Evolutionary conservation across 2,113 vertebrate species (phyloP).

Genomic region (Lichenostomus cassidix): DNA sequence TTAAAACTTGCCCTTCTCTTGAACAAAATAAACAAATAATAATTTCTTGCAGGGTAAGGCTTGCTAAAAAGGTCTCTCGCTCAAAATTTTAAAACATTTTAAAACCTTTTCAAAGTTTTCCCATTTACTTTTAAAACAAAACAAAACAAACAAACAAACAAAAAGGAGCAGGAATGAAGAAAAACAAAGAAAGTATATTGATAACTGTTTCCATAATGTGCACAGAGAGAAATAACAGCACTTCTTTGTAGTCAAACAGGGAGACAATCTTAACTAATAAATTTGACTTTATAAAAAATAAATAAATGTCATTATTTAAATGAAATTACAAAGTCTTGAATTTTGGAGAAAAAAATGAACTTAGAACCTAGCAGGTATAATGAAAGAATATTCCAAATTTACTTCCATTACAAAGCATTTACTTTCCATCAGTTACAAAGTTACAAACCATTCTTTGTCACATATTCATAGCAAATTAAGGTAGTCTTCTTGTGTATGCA

Average conservation of each 20-base stretch:
- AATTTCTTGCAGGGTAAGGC: not conserved
- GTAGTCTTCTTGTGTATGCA: not conserved
- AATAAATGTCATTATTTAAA: not conserved
- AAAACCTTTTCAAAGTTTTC: not conserved
- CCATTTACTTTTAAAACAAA: not conserved
- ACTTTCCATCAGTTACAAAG: not conserved
- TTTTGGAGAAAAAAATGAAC: not conserved
- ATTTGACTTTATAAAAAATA: not conserved
- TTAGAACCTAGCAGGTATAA: not conserved
- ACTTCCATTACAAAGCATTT: not conserved
- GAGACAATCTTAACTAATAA: not conserved
- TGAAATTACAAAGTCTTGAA: not conserved
- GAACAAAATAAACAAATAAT: not conserved
- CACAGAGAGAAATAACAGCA: not conserved
- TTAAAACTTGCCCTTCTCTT: not conserved
- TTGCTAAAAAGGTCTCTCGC: not conserved
- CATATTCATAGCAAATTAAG: not conserved
- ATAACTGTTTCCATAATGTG: not conserved
- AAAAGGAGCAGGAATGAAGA: not conserved
- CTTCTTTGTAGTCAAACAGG: not conserved
- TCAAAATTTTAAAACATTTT: not conserved
- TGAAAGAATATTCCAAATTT: not conserved
- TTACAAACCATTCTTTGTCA: not conserved
- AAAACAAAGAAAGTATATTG: not conserved
- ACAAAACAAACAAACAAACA: not conserved